phyloP scores from a whole-genome alignment of 1,140 invertebrate species.

The Gonatopus flavifemur region DNA sequence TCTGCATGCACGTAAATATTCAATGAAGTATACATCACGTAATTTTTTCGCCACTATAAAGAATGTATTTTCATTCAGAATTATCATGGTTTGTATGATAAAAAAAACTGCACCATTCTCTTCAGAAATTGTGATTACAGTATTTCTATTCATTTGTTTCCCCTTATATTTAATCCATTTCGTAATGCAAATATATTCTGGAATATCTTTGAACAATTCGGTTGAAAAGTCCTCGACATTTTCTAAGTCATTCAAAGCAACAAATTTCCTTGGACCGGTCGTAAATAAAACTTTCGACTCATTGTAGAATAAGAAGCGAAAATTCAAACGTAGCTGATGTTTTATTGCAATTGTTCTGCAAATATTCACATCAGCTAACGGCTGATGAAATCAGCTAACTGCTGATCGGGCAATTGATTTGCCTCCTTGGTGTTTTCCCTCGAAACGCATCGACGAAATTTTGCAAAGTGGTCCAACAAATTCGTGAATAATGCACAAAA shows the following conservation, averaged over 20 bases:
- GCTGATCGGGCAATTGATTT: background rate
- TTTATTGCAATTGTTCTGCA: conserved; percentile 6
- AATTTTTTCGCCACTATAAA: conserved; percentile 5
- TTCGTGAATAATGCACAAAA: conserved; percentile 11
- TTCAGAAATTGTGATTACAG: conserved; percentile 10
- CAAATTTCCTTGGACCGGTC: background rate
- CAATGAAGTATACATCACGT: conserved; percentile 9
- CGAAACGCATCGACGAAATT: conserved; percentile 13
- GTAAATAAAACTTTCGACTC: background rate
- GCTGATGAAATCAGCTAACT: no score
- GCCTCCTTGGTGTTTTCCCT: conserved; percentile 13
- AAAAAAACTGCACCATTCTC: conserved; percentile 4
- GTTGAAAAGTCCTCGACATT: background rate
- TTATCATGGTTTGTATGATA: conserved; percentile 7
- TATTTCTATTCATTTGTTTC: background rate
- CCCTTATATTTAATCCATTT: conserved; percentile 4
- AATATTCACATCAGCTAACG: no score
- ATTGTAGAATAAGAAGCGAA: background rate
- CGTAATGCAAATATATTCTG: background rate
- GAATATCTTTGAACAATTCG: background rate
- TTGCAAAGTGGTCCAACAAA: conserved; percentile 7
- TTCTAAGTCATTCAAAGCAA: background rate
- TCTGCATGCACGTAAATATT: conserved; percentile 14
- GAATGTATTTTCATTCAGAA: background rate
- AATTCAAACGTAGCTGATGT: background rate